Conservation (phyloP, 1,140 invertebrate genomes). For the Episyrphus balteatus region DNA sequence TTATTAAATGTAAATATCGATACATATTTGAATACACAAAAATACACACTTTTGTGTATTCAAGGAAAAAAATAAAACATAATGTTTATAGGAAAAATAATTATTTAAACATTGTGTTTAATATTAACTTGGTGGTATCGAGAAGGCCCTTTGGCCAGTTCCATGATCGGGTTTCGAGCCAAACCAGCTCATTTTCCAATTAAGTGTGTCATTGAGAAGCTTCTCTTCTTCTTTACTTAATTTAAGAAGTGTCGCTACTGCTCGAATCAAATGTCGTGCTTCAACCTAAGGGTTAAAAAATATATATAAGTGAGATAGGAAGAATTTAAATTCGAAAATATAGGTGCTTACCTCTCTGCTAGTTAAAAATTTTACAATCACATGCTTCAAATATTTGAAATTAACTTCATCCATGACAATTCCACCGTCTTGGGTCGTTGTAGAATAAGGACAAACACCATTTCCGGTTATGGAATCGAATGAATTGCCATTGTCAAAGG, state of each 20-base stretch:
- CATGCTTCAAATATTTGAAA: conserved; percentile 78
- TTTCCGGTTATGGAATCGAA: conserved; percentile 2
- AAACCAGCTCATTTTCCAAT: conserved; percentile 84
- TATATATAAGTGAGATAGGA: background rate
- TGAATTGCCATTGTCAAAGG: too few species aligned
- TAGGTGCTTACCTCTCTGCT: conserved; percentile 58
- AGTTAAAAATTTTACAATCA: conserved; percentile 83
- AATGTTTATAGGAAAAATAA: too few species aligned
- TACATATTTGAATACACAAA: too few species aligned
- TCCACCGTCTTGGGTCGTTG: conserved; percentile 20
- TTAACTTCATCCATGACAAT: conserved; percentile 43
- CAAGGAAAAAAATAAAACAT: too few species aligned
- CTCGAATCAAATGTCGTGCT: conserved; percentile 79
- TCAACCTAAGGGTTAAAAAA: conserved; percentile 40
- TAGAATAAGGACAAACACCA: conserved; percentile 11
- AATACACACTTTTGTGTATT: too few species aligned
- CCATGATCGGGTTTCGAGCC: conserved; percentile 51
- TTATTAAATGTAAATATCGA: too few species aligned
- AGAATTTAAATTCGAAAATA: conserved; percentile 1
- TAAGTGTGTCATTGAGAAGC: conserved; percentile 72
- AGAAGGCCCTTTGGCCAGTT: conserved; percentile 45
- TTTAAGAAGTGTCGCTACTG: conserved; percentile 72
- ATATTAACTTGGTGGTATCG: conserved; percentile 45
- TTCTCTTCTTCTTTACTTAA: conserved; percentile 79
- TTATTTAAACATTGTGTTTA: background rate